phyloP scores from a whole-genome alignment of 2,113 vertebrate genomes.

The Larimichthys crocea region DNA sequence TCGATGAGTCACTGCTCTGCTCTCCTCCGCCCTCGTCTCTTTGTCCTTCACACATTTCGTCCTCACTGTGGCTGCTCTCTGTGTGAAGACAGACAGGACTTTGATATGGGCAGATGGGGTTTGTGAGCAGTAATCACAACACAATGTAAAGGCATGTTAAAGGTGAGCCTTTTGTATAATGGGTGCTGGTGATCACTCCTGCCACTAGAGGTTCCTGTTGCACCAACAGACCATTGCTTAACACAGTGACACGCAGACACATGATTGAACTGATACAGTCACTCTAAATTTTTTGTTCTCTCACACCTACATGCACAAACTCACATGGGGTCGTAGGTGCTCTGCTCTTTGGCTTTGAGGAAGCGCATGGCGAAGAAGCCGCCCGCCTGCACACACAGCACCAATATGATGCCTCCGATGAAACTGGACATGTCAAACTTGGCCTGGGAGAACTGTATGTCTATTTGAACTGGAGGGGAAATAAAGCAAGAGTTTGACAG shows the following conservation, averaged over 20 bases:
- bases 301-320: slow-evolving; percentile 64
- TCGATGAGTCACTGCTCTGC: slow-evolving; percentile 72
- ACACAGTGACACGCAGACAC: neutral
- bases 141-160: neutral
- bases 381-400: slow-evolving; percentile 89
- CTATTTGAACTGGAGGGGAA: slow-evolving; percentile 52
- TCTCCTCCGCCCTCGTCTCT: slow-evolving; percentile 30
- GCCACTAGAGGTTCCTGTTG: slow-evolving; percentile 70
- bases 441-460: slow-evolving; percentile 78
- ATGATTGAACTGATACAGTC: neutral
- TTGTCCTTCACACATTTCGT: slow-evolving; percentile 45
- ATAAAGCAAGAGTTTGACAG: slow-evolving; percentile 11
- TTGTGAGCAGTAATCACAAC: slow-evolving; percentile 38
- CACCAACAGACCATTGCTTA: neutral
- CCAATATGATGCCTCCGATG: slow-evolving; percentile 91
- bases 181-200: slow-evolving; percentile 13
- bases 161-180: neutral
- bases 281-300: neutral
- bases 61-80: slow-evolving; percentile 81
- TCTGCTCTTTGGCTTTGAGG: slow-evolving; percentile 92
- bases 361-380: slow-evolving; percentile 91
- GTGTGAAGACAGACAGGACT: slow-evolving; percentile 45
- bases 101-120: neutral
- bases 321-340: slow-evolving; percentile 96
- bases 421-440: slow-evolving; percentile 94